Evolutionary conservation across 2,888 invertebrate species (phyloP), one percentile per base, ranked within the genome.

Genomic region (Amblyteles armatorius): DNA sequence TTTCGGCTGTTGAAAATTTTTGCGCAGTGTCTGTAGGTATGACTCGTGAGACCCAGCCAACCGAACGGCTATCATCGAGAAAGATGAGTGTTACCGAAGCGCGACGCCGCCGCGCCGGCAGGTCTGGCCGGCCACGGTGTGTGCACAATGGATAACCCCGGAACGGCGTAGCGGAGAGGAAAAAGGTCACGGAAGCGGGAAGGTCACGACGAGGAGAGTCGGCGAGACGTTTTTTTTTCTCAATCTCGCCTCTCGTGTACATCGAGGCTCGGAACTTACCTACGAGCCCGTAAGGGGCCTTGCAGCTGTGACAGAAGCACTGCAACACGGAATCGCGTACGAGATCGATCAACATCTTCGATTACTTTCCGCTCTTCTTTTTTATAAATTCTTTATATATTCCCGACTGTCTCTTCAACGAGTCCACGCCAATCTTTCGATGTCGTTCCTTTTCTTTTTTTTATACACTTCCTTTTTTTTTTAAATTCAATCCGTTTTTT

Each of bases 261-360:
- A 16, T 73, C 19, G 19, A 33, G 29, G 29, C 1, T 44, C 40
- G 19, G n/a, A 69, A 93, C 94, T 94, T 91, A 94, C 94, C 93
- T 86, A 93, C 90, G 84, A 93, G 88, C 86, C 91, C 89, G 85
- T 97, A 94, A 90, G 98, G 97, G 92, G 97, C 97, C 94, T 97
- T 97, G 96, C 98, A 98, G 94, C 97, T 97, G 95, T 98, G 97
- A 95, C 98, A 98, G 96, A 98, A 98, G 95, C 98, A 98, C 96
- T 97, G 97, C 96, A 98, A 96, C 94, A 98, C 97, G 94, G 98
- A 98, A 94, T 98, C 97, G 94, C 97, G 97, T 94, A 98, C 97
- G 93, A 98, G 96, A 94, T 97, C 97, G 95, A 98, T 97, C 95
- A 98, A 95, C 98, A 98, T 98, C 89, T 94, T 95, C 92, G 83